Evolutionary conservation across 2,888 invertebrate species (phyloP).

Genomic region (Drosophila conformis): DNA sequence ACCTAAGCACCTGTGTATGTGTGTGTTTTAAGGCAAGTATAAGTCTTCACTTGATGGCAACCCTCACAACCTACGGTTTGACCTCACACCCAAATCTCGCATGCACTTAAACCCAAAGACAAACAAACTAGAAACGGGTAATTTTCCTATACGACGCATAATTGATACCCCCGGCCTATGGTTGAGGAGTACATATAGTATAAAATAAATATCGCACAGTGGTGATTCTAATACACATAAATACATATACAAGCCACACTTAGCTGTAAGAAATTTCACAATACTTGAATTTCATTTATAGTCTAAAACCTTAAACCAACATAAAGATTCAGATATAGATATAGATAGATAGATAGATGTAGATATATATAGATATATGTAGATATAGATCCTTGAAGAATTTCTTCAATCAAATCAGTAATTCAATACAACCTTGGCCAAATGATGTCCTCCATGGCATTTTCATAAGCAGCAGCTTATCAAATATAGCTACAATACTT

Average conservation of each 20-base stretch:
- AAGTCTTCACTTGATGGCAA: constrained; percentile 29
- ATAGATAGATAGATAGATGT: no score
- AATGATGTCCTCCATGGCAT: background rate
- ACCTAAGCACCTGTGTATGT: background rate
- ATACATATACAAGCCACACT: background rate
- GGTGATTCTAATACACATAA: background rate
- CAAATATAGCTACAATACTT: background rate
- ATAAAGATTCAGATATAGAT: background rate
- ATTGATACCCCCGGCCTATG: constrained; percentile 9
- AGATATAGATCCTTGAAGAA: background rate
- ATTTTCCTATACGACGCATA: constrained; percentile 21
- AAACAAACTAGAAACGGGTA: constrained; percentile 15
- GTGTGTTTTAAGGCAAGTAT: constrained; percentile 5
- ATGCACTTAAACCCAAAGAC: constrained; percentile 18
- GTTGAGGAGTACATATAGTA: background rate
- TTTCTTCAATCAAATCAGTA: background rate
- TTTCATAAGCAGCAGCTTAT: background rate
- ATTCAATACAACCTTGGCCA: background rate
- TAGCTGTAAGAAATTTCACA: background rate
- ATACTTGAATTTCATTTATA: background rate
- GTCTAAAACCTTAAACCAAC: background rate
- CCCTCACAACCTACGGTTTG: constrained; percentile 18
- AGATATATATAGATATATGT: no score
- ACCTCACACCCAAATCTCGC: constrained; percentile 8
- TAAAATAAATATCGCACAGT: constrained; percentile 5